Base-by-base conservation (phyloP, 1,140 invertebrate species). In the Pseudomyrmex pallidus region DNA sequence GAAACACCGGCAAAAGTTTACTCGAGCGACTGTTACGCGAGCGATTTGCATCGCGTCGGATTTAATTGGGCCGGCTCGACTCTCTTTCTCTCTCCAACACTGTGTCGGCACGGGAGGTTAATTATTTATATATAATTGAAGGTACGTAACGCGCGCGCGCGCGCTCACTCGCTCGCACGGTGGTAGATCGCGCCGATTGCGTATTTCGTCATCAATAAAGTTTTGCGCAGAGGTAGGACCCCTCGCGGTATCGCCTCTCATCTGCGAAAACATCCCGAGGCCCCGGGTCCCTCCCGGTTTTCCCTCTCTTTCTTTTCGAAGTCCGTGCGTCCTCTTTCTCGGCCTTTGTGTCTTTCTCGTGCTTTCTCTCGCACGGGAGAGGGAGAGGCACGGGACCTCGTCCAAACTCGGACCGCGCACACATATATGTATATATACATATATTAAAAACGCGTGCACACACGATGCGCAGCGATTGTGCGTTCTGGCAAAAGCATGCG, bases 191-290 rank as follows among this genome's bases (percentile, higher is more conserved):
- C 46, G 9, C 61, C 82, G 90, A 91, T 91, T 87, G 88, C 67
- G 61, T 83, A 89, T 90, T 91, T 91, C 85, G 85, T 91, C 90
- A 90, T 91, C 89, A 90, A 91, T 91, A 91, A 91, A 91, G 73
- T 90, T 87, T 67, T 80, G 61, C 78, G 59, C 77, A 80, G 82
- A 83, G 82, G 87, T 82, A 89, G 73, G 50, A 56, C 3, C 61
- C 76, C 76, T 84, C 76, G 74, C 83, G 78, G 80, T 90, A 90
- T 90, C 89, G 87, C 62, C 57, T 89, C 89, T 85, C 87, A 89
- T 90, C 89, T 89, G 77, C 76, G 87, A 87, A 83, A 90, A 90
- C 89, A 90, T 88, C 85, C 80, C 84, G 77, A 56, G 82, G 62
- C 82, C n/a, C 52, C 57, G 63, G 50, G 10, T 20, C 50, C 63